Base-by-base conservation (phyloP, 2,888 invertebrate species). In the Pterostichus madidus region DNA sequence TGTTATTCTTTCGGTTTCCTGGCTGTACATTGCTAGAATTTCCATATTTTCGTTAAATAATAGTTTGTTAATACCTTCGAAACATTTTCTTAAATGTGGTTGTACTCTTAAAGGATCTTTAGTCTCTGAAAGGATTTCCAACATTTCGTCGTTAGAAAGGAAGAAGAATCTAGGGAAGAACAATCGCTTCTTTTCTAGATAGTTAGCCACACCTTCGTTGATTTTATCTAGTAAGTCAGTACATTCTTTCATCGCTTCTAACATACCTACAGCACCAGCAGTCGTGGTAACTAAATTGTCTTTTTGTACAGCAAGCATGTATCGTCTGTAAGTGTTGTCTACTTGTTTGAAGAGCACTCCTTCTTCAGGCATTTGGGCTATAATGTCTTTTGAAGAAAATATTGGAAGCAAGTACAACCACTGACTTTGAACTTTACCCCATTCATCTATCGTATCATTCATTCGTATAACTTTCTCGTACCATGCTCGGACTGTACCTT, bases 161-260 rank as follows among this genome's bases (percentile, higher is more conserved):
- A 97, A 97, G 91, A 97, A 97, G 88, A 97, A 97, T 88, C 97
- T 92, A 53, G 96, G 94, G 88, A 97, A 97, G 89, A 92, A 96
- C 8, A 97, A 90, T 85, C 97, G 90, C 89, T 97, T 97, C 90
- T 94, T 96, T 90, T 97, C 96, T 84, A 97, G 91, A 88, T 97
- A 97, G 86, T 93, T 93, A 85, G 95, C 94, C 0, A 97, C 94
- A 4, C 97, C 96, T 83, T 95, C 95, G 88, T 95, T 96, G 82
- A 97, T 96, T 89, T 93, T 94, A 85, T 97, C 96, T 85, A 97
- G 90, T 75, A 95, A 90, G 56, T 90, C 91, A 80, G 93, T 93
- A 44, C 95, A 94, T 75, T 94, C 92, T 88, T 91, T 91, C 87
- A 97, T 92, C 0, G 94, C 91, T 88, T 96, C 96, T 13, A 94